Base-by-base conservation (phyloP, 2,888 invertebrate species). In the Drosophila mimica region DNA sequence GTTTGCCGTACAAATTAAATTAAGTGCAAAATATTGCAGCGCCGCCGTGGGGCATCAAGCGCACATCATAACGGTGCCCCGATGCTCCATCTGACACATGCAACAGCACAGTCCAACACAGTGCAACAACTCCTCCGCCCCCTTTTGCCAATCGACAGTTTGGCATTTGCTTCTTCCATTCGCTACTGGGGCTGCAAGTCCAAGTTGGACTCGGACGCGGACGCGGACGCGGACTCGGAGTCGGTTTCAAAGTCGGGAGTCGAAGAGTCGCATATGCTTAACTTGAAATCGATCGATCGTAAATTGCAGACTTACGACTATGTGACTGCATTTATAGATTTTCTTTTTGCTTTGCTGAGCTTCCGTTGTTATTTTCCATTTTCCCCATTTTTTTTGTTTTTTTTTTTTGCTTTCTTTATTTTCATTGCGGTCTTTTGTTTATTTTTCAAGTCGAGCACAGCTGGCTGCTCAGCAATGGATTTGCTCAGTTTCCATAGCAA, bases 271-370 rank as follows among this genome's bases (percentile, higher is more conserved):
- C 85, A 91, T 88, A 83, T 88, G 81, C 83, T 92, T 85, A 83
- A 82, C 84, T 86, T 79, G 81, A 84, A 86, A 89, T 89, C 84
- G 91, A 91, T 91, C 80, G 85, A 81, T 91, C 90, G 90, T 91
- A 91, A 91, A 91, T 91, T 90, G 83, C 81, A 64, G 73, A 68
- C 76, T 83, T 88, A 88, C 77, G 59, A 53, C 51, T 38, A 62
- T 68, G 31, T 46, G 75, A 58, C 63, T 81, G 78, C 85, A 78
- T 75, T 88, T 86, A 77, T 79, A 68, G 76, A 70, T 73, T 79
- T 75, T 61, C 54, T 70, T 58, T 28, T n/a, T 48, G 11, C 54
- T 36, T 53, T 25, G 40, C 64, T 30, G 20, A 67, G 57, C 60
- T 58, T 49, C 68, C 58, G 60, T 60, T 59, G 58, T n/a, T 33